Conservation (phyloP, 1,140 invertebrate species). For the Lordiphosa collinella region DNA sequence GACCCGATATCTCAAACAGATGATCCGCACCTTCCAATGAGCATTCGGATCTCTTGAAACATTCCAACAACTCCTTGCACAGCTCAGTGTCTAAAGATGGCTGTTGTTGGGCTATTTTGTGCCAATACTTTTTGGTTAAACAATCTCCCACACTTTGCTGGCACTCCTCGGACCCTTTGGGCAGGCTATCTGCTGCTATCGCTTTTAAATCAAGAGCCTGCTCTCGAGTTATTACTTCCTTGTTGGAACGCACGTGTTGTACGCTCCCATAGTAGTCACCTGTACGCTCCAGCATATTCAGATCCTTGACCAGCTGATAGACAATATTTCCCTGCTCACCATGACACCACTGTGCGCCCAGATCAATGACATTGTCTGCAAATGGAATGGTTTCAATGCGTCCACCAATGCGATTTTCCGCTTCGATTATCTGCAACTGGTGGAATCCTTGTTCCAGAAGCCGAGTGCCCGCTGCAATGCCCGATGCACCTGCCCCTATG, state of each 20-base stretch:
- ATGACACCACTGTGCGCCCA: slow-evolving; percentile 89
- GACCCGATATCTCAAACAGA: slow-evolving; percentile 79
- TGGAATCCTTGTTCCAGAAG: slow-evolving; percentile 80
- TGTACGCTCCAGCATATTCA: slow-evolving; percentile 80
- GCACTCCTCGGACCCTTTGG: neutral
- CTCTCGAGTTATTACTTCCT: slow-evolving; percentile 54
- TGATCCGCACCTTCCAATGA: slow-evolving; percentile 81
- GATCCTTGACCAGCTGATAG: slow-evolving; percentile 83
- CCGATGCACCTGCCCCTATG: slow-evolving; percentile 82
- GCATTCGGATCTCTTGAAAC: slow-evolving; percentile 81
- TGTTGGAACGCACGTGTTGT: slow-evolving; percentile 65
- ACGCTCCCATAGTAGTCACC: slow-evolving; percentile 29
- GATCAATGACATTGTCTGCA: slow-evolving; percentile 84
- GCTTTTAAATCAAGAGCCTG: slow-evolving; percentile 35
- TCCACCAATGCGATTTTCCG: slow-evolving; percentile 85
- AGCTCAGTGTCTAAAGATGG: slow-evolving; percentile 49
- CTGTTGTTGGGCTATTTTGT: slow-evolving; percentile 2
- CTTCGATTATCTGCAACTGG: slow-evolving; percentile 83
- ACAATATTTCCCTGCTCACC: slow-evolving; percentile 87
- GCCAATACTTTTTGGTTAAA: slow-evolving; percentile 28
- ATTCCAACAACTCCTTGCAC: slow-evolving; percentile 79
- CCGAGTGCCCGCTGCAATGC: slow-evolving; percentile 82
- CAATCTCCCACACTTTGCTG: slow-evolving; percentile 77
- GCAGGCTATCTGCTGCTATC: slow-evolving; percentile 9
- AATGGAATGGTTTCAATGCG: slow-evolving; percentile 83